Conservation (phyloP, 1,140 invertebrate genomes). For the Leptinotarsa undecemlineata region DNA sequence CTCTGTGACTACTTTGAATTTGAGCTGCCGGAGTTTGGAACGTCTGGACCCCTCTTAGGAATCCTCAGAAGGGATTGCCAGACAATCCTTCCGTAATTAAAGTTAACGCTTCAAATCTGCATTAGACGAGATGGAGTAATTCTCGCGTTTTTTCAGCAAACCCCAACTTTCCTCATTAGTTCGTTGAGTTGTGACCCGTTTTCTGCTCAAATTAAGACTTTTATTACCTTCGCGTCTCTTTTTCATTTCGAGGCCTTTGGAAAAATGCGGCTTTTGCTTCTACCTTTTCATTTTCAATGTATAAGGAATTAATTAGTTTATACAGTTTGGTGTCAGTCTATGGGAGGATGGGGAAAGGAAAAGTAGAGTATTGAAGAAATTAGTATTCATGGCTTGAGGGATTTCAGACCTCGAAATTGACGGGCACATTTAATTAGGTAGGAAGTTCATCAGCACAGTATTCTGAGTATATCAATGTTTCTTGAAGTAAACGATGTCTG, state of each 20-base stretch:
- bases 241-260: not conserved
- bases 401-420: too few relatives aligned
- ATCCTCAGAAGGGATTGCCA: not conserved
- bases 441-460: not conserved
- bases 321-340: not conserved
- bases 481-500: too few relatives aligned
- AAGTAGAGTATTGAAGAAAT: not conserved
- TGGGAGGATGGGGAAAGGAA: not conserved
- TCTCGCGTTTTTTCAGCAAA: conserved; percentile 19
- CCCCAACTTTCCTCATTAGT: conserved; percentile 23
- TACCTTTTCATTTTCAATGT: conserved; percentile 18
- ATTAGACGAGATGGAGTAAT: conserved; percentile 15
- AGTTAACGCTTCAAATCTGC: conserved; percentile 17
- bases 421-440: not conserved
- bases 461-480: too few relatives aligned
- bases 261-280: not conserved
- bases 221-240: conserved; percentile 20
- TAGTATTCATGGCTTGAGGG: not conserved
- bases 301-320: conserved; percentile 21
- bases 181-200: conserved; percentile 16
- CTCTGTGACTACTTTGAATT: not conserved
- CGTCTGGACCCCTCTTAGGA: not conserved
- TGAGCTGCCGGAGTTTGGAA: too few relatives aligned
- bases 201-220: conserved; percentile 20
- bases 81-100: conserved; percentile 15